Percentiles rank a stretch among this genome's conserved stretches.
Evolutionary conservation across 2,888 invertebrate genomes (phyloP).

Genomic region (Sylvicola cinctus): DNA sequence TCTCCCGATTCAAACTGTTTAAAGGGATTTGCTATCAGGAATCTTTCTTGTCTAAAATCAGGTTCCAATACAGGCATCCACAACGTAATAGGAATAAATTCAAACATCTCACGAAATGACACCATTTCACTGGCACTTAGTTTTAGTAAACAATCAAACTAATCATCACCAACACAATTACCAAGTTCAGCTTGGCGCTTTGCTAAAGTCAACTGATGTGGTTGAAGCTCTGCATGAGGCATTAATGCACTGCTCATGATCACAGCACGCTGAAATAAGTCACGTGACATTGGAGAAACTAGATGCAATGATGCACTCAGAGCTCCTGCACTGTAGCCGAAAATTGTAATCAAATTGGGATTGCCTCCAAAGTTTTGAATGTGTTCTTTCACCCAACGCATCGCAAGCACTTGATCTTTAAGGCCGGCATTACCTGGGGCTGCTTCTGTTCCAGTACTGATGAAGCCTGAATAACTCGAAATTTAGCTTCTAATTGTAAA

Average conservation of each 20-base stretch:
- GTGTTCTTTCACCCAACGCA: conserved; percentile 44
- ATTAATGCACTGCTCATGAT: conserved; percentile 43
- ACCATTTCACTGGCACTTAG: conserved; percentile 20
- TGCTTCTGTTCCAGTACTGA: conserved; percentile 41
- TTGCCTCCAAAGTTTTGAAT: conserved; percentile 48
- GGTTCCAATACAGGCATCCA: conserved; percentile 46
- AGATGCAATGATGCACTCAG: conserved; percentile 30
- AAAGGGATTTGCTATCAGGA: conserved; percentile 42
- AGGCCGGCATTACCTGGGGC: conserved; percentile 49
- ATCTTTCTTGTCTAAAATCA: conserved; percentile 43
- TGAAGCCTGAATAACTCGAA: too few relatives aligned
- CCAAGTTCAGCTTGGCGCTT: conserved; percentile 45
- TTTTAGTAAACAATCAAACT: conserved; percentile 12
- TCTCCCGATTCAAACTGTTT: conserved; percentile 29
- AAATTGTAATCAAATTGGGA: conserved; percentile 37
- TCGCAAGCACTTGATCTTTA: conserved; percentile 45
- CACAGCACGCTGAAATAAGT: conserved; percentile 47
- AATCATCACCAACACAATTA: conserved; percentile 7
- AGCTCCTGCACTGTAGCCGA: conserved; percentile 37
- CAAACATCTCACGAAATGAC: conserved; percentile 18
- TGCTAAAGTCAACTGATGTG: conserved; percentile 34
- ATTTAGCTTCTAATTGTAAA: too few relatives aligned
- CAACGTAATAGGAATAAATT: conserved; percentile 22
- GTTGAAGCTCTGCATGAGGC: conserved; percentile 30
- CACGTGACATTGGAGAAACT: conserved; percentile 44